phyloP scores from a whole-genome alignment of 2,113 vertebrate genomes.

The Ochotona princeps region DNA sequence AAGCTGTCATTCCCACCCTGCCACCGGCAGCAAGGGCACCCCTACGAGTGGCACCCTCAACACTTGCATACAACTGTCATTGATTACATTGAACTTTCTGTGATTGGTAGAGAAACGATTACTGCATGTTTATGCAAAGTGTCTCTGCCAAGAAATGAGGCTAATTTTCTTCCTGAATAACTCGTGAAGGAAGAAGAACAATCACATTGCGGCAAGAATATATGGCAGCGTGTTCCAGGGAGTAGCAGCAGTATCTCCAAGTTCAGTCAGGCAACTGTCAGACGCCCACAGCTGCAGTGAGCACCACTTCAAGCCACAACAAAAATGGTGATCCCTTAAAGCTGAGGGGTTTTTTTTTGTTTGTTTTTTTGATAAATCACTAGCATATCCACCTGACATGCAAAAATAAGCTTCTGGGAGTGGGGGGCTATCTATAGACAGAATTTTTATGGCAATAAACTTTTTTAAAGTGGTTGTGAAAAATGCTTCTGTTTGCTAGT shows the following conservation, averaged over 20 bases:
- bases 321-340: constrained; percentile 48
- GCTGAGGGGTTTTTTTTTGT: constrained; percentile 12
- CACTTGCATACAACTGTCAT: constrained; percentile 62
- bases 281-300: constrained; percentile 48
- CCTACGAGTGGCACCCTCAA: constrained; percentile 34
- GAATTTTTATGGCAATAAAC: neutral
- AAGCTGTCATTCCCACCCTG: constrained; percentile 40
- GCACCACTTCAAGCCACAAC: constrained; percentile 38
- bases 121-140: constrained; percentile 74
- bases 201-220: neutral
- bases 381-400: neutral
- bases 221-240: neutral
- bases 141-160: constrained; percentile 68
- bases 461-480: neutral
- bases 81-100: constrained; percentile 72
- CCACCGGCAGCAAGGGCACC: constrained; percentile 53
- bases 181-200: constrained; percentile 54
- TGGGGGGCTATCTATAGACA: neutral
- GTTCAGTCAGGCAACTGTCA: constrained; percentile 60
- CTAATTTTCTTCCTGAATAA: constrained; percentile 79
- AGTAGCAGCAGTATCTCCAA: constrained; percentile 11
- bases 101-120: constrained; percentile 67
- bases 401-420: constrained; percentile 1
- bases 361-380: neutral
- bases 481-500: neutral